A percentile compares a stretch with the other conserved stretches of the same genome.
phyloP scores from a whole-genome alignment of 2,797 vertebrate genomes.

The Loris lydekkerianus region DNA sequence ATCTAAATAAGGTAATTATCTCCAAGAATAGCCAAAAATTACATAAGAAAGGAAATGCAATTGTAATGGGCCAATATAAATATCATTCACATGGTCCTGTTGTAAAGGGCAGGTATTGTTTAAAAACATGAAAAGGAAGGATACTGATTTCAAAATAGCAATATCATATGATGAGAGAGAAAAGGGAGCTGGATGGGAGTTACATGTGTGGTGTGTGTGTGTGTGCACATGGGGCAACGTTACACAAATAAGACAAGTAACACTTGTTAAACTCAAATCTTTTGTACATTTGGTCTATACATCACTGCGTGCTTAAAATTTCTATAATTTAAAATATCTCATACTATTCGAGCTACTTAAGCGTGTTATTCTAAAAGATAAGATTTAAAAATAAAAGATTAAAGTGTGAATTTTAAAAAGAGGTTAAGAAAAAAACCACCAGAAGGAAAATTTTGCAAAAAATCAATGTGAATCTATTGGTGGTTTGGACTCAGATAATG shows the following conservation, averaged over 20 bases:
- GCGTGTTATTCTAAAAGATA: background rate
- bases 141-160: background rate
- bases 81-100: background rate
- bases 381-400: slow-evolving; percentile 15
- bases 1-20: slow-evolving; percentile 35
- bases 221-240: background rate
- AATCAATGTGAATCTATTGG: slow-evolving; percentile 16
- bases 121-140: slow-evolving; percentile 29
- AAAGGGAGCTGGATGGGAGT: background rate
- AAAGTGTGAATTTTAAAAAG: background rate
- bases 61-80: background rate
- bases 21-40: slow-evolving; percentile 26
- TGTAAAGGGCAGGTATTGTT: slow-evolving; percentile 34
- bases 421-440: background rate
- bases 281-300: background rate
- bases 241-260: slow-evolving; percentile 36
- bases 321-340: slow-evolving; percentile 14
- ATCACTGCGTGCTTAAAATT: background rate
- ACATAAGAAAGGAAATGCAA: slow-evolving; percentile 30
- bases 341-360: background rate
- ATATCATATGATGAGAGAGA: background rate
- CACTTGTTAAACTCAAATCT: background rate
- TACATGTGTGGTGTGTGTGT: background rate
- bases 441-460: slow-evolving; percentile 41
- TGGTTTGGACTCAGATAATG: background rate